These are phyloP conservation scores for Haliclona indistincta DNA, from an alignment of 37 sponge, comb jelly and placozoan species.

Conservation along the genomic window DNA sequence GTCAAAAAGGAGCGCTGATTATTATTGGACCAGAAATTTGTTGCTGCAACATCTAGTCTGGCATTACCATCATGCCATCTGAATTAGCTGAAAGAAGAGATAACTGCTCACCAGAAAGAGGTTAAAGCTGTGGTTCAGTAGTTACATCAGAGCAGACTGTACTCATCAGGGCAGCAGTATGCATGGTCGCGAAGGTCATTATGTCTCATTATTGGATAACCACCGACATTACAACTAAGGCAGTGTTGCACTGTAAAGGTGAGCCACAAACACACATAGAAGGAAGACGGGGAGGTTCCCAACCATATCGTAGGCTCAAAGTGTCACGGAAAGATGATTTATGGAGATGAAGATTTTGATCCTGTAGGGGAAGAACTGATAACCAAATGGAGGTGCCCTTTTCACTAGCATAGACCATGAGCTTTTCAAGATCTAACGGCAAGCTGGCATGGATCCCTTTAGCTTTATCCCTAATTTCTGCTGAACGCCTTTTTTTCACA, in stretches of 20 bases:
- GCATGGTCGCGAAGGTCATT: slow-evolving; percentile 41
- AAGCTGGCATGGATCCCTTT: slow-evolving; percentile 9
- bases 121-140: no score
- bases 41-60: slow-evolving; percentile 32
- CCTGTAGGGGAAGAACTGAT: no score
- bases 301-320: slow-evolving; percentile 34
- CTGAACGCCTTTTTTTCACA: no score
- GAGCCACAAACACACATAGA: no score
- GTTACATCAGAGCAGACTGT: slow-evolving; percentile 31
- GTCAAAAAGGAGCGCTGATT: no score
- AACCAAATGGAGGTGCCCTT: slow-evolving; percentile 41
- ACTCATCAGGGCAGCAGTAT: slow-evolving; percentile 32
- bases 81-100: slow-evolving; percentile 11
- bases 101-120: slow-evolving; percentile 18
- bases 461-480: no score
- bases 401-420: slow-evolving; percentile 4
- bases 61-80: slow-evolving; percentile 36
- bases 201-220: slow-evolving; percentile 31
- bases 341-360: no score
- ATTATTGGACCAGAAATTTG: no score
- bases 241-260: no score
- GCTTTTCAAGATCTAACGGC: not conserved
- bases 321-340: no score
- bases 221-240: no score
- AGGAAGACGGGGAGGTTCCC: slow-evolving; percentile 21